Conservation (phyloP, 2,888 invertebrate genomes). For the Nomada goodeniana region DNA sequence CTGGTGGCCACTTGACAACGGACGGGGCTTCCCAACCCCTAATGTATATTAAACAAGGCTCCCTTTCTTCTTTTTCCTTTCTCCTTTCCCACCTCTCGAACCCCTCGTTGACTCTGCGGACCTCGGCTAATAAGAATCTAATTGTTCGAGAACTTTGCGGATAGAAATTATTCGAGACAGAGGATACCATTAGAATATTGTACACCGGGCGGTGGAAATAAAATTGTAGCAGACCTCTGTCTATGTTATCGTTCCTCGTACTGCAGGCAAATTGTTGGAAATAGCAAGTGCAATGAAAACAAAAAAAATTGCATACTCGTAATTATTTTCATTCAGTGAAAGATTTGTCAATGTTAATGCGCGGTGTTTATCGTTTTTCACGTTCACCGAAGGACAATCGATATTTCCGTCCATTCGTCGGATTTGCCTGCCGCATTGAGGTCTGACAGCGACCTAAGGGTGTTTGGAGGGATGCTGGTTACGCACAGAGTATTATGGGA, state of each 20-base stretch:
- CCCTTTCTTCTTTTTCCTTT: slow-evolving; percentile 49
- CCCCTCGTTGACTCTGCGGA: slow-evolving; percentile 36
- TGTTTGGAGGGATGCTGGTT: slow-evolving; percentile 68
- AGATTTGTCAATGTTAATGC: too few species aligned
- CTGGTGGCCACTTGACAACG: slow-evolving; percentile 80
- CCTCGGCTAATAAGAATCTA: slow-evolving; percentile 72
- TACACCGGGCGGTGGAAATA: too few species aligned
- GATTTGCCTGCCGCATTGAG: slow-evolving; percentile 4
- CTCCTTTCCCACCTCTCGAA: slow-evolving; percentile 2
- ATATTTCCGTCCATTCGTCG: slow-evolving; percentile 15
- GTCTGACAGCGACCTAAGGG: slow-evolving; percentile 51
- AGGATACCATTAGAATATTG: neutral
- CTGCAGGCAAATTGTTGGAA: too few species aligned
- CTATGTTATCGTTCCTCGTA: too few species aligned
- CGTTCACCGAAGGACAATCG: neutral
- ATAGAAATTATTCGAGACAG: neutral
- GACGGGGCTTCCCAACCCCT: slow-evolving; percentile 71
- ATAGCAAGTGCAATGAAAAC: too few species aligned
- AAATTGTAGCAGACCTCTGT: too few species aligned
- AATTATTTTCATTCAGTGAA: too few species aligned
- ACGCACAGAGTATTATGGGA: slow-evolving; percentile 66
- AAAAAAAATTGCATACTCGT: too few species aligned
- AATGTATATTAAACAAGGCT: slow-evolving; percentile 73
- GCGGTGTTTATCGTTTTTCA: neutral
- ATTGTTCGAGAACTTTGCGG: slow-evolving; percentile 71